Conservation (phyloP, 1,140 invertebrate species). For the Carcinoscorpius rotundicauda region DNA sequence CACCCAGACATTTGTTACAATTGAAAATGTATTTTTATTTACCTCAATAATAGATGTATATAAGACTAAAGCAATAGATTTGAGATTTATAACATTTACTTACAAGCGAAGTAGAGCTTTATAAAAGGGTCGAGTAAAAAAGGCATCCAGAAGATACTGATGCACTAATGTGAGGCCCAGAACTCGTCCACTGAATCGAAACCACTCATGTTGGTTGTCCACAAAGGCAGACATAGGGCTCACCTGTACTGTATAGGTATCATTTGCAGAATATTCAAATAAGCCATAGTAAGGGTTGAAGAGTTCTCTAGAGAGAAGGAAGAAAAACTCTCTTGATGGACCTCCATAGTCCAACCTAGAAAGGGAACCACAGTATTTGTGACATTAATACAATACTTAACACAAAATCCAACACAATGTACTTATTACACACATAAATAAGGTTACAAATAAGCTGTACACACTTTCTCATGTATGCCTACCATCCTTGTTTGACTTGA, state of each 20-base stretch:
- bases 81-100: constrained; percentile 22
- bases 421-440: too few relatives aligned
- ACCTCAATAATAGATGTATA: too few relatives aligned
- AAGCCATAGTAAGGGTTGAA: constrained; percentile 98
- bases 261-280: constrained; percentile 97
- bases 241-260: constrained; percentile 95
- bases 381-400: too few relatives aligned
- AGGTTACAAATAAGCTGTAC: too few relatives aligned
- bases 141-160: constrained; percentile 90
- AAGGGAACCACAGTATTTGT: background rate
- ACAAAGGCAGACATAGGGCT: constrained; percentile 95
- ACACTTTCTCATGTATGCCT: too few relatives aligned
- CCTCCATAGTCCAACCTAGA: constrained; percentile 82
- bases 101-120: constrained; percentile 78
- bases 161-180: constrained; percentile 87
- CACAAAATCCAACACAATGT: too few relatives aligned
- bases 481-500: too few relatives aligned
- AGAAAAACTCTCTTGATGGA: constrained; percentile 93
- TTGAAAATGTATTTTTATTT: too few relatives aligned
- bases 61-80: too few relatives aligned
- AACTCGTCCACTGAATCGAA: constrained; percentile 87
- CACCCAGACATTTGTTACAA: too few relatives aligned
- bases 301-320: constrained; percentile 83
- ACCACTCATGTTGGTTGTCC: constrained; percentile 97
- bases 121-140: constrained; percentile 94